A percentile compares a stretch with the other conserved stretches of the same genome.
Conservation (phyloP, 2,888 invertebrate genomes). For the Apomyelois bistriatella region DNA sequence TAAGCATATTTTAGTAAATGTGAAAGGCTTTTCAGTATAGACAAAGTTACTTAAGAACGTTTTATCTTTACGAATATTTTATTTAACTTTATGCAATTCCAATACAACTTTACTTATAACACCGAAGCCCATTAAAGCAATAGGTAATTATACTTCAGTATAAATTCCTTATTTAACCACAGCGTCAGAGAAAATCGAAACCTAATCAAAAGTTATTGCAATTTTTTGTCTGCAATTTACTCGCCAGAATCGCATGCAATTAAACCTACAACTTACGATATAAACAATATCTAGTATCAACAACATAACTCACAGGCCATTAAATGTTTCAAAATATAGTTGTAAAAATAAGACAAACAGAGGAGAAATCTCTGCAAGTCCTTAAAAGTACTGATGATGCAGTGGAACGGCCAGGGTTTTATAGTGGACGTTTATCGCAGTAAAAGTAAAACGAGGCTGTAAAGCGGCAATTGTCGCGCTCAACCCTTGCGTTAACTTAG, state of each 20-base stretch:
- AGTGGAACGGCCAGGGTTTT: conserved; percentile 45
- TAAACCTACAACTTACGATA: neutral
- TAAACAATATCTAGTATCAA: neutral
- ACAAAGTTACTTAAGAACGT: too few relatives aligned
- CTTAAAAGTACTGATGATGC: conserved; percentile 43
- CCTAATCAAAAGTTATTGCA: conserved; percentile 10
- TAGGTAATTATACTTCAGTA: neutral
- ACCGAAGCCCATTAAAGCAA: neutral
- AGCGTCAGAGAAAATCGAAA: neutral
- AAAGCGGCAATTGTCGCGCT: conserved; percentile 53
- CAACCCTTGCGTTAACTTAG: conserved; percentile 36
- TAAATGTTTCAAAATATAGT: conserved; percentile 2
- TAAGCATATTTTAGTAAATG: too few relatives aligned
- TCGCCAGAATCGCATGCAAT: neutral
- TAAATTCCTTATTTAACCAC: neutral
- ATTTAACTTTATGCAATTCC: neutral
- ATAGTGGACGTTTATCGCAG: conserved; percentile 58
- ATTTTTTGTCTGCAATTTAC: neutral
- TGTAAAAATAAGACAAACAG: conserved; percentile 9
- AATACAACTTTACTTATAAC: neutral
- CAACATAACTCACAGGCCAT: conserved; percentile 3
- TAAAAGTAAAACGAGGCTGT: conserved; percentile 62
- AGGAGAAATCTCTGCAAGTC: conserved; percentile 19
- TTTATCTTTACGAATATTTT: neutral
- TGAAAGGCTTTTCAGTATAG: too few relatives aligned